Conservation (phyloP, 2,888 invertebrate genomes). For the Pandemis heparana region DNA sequence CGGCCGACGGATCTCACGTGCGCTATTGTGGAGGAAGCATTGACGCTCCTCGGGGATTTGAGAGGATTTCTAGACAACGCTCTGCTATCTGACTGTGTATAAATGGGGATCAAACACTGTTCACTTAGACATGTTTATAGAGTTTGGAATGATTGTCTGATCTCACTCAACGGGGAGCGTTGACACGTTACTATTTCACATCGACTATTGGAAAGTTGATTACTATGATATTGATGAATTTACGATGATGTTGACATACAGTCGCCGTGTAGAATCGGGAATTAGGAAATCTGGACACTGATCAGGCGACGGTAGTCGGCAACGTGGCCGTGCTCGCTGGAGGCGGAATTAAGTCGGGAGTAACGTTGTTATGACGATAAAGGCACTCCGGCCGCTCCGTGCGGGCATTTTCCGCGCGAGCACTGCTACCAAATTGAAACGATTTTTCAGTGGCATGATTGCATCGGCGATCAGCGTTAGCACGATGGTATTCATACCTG, state of each 20-base stretch:
- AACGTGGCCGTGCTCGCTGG: constrained; percentile 54
- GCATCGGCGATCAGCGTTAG: constrained; percentile 67
- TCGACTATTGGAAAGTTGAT: background rate
- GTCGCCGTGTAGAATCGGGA: constrained; percentile 44
- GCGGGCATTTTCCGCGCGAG: constrained; percentile 71
- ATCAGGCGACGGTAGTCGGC: constrained; percentile 33
- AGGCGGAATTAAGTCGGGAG: constrained; percentile 81
- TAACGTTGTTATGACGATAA: constrained; percentile 81
- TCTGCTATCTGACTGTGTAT: constrained; percentile 56
- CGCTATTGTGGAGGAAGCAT: constrained; percentile 67
- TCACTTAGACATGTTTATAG: constrained; percentile 55
- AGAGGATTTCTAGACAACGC: constrained; percentile 70
- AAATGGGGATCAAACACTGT: constrained; percentile 55
- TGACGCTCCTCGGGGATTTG: constrained; percentile 72
- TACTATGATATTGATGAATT: background rate
- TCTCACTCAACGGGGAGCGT: constrained; percentile 37
- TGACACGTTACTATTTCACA: constrained; percentile 18
- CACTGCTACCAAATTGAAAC: constrained; percentile 74
- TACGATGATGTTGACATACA: background rate
- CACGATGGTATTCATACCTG: constrained; percentile 60
- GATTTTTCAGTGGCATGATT: constrained; percentile 78
- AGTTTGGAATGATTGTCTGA: constrained; percentile 53
- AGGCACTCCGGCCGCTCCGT: constrained; percentile 72
- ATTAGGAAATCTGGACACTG: constrained; percentile 68
- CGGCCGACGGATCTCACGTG: constrained; percentile 66